Evolutionary conservation across 2,888 invertebrate species (phyloP), one percentile per base, ranked within the genome.

Genomic region (Plagodis pulveraria): DNA sequence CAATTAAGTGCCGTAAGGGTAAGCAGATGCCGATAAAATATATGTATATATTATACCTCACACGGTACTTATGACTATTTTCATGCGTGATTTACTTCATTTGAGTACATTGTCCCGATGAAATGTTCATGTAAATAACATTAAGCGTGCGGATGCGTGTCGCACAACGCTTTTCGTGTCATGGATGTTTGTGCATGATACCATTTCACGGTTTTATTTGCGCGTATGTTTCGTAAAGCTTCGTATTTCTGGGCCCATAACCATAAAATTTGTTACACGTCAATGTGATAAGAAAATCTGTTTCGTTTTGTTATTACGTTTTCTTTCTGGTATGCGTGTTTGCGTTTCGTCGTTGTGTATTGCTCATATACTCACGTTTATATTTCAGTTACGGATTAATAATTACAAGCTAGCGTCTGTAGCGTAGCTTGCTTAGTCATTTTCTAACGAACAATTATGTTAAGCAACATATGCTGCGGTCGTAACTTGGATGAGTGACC

Each of bases 111-210:
- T 46, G 46, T 34, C 6, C n/a, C n/a, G 10, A 5, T 8, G 40
- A 1, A 40, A 10, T 40, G 34, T 58, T 50, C 49, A 44, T 32
- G 52, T 40, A 58, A 58, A 58, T 44, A 53, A 50, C 40, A 58
- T 48, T 52, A 45, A 7, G 44, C 35, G 46, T 38, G 22, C 42
- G 10, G 41, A 50, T 55, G 50, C 54, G 59, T 55, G 59, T 59
- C 33, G 6, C 55, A 42, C 35, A 50, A 42, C 50, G 38, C 45
- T 47, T 7, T 48, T 45, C 52, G 48, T 52, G 49, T 38, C 52
- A 56, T 56, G 49, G 45, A 56, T 52, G 32, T 33, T 50, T 51
- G 48, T 51, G 43, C 56, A 52, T 49, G 56, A 56, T 60, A 56
- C 44, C 52, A 49, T 52, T 49, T 49, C 47, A 33, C 33, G 43